phyloP scores from a whole-genome alignment of 2,113 vertebrate species.

The Tautogolabrus adspersus region DNA sequence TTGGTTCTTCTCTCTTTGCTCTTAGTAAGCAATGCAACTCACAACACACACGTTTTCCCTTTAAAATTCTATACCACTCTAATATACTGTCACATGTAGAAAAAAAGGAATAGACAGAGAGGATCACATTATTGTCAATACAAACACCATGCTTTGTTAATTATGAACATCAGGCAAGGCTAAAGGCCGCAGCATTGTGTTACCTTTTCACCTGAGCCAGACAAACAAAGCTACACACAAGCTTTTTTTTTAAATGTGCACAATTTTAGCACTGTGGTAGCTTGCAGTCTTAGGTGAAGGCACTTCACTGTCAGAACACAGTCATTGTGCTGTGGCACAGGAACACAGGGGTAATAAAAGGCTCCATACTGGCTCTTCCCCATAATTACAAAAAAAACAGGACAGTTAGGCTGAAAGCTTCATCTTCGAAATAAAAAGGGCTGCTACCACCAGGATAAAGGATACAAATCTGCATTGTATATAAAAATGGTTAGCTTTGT shows the following conservation, averaged over 20 bases:
- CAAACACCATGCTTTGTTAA: neutral
- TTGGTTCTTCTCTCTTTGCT: neutral
- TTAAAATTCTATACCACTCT: neutral
- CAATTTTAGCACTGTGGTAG: conserved; percentile 24
- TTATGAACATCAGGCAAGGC: conserved; percentile 3
- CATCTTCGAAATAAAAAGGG: neutral
- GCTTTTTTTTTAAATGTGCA: conserved; percentile 2
- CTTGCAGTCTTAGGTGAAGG: conserved; percentile 10
- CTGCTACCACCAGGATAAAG: conserved; percentile 10
- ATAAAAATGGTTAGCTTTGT: conserved; percentile 16
- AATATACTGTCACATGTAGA: no score
- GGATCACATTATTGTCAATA: no score
- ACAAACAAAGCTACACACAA: conserved; percentile 37
- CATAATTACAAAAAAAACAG: conserved; percentile 3
- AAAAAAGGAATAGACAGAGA: no score
- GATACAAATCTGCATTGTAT: neutral
- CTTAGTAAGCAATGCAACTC: no score
- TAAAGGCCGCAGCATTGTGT: conserved; percentile 31
- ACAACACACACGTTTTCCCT: no score
- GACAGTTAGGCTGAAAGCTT: neutral
- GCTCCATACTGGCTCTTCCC: neutral
- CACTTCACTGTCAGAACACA: conserved; percentile 46
- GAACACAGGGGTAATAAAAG: conserved; percentile 36
- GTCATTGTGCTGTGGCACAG: conserved; percentile 28
- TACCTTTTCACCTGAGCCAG: neutral